Conservation (phyloP, 2,113 vertebrate genomes). For the Lathamus discolor region DNA sequence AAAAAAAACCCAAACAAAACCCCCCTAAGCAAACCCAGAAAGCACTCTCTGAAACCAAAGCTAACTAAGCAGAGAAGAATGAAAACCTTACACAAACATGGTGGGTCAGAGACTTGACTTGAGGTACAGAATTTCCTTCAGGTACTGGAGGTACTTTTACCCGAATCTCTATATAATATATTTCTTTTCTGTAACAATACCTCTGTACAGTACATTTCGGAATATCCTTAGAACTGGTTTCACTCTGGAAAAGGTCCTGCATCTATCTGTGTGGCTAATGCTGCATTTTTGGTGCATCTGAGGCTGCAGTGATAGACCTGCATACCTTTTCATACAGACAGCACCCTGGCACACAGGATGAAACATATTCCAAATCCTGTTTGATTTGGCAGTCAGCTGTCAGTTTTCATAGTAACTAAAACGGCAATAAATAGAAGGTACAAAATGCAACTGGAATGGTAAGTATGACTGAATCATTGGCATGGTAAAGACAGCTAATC, state of each 20-base stretch:
- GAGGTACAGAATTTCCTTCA: not conserved
- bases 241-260: not conserved
- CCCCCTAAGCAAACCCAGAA: not conserved
- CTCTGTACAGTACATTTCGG: not conserved
- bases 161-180: not conserved
- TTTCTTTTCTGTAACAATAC: not conserved
- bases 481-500: not conserved
- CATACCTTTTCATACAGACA: not conserved
- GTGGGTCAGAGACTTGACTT: not conserved
- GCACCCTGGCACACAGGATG: not conserved
- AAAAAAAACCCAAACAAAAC: rapidly evolving
- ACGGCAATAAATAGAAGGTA: not conserved
- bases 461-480: not conserved
- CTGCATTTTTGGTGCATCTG: not conserved
- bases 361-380: not conserved
- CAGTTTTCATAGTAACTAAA: not conserved
- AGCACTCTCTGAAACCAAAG: not conserved
- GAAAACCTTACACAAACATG: not conserved
- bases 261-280: not conserved
- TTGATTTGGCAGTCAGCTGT: not conserved
- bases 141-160: not conserved
- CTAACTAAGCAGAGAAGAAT: not conserved
- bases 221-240: not conserved
- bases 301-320: not conserved
- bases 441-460: not conserved